Evolutionary conservation across 1,140 invertebrate genomes (phyloP).

Genomic region (Drosophila ananassae): DNA sequence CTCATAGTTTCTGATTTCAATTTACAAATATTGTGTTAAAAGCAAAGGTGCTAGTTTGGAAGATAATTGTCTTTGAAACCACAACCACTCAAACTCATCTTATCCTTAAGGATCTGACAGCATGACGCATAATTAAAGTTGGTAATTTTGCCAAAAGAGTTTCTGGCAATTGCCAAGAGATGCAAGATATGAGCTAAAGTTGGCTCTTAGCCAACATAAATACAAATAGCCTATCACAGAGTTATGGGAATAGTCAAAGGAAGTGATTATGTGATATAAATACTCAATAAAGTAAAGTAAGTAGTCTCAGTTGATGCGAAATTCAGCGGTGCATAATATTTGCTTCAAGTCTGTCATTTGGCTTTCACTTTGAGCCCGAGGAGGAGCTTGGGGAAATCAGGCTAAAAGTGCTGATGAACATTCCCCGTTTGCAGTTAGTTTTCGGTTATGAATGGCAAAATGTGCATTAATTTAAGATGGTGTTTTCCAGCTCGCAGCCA

Average conservation of each 20-base stretch:
- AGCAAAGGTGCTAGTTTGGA: too few relatives aligned
- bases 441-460: slow-evolving; percentile 55
- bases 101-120: slow-evolving; percentile 40
- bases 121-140: slow-evolving; percentile 69
- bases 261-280: slow-evolving; percentile 54
- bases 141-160: slow-evolving; percentile 50
- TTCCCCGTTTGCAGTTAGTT: slow-evolving; percentile 28
- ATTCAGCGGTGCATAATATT: slow-evolving; percentile 12
- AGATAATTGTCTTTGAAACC: too few relatives aligned
- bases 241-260: slow-evolving; percentile 24
- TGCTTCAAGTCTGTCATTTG: slow-evolving; percentile 20
- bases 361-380: slow-evolving; percentile 23
- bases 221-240: slow-evolving; percentile 48
- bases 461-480: slow-evolving; percentile 52
- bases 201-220: slow-evolving; percentile 56
- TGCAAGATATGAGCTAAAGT: slow-evolving; percentile 14
- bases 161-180: slow-evolving; percentile 44
- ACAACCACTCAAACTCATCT: background rate
- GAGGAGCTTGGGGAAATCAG: slow-evolving; percentile 58
- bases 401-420: slow-evolving; percentile 56
- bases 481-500: slow-evolving; percentile 36
- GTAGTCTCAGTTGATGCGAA: background rate
- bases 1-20: too few relatives aligned
- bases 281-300: slow-evolving; percentile 2
- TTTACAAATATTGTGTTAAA: too few relatives aligned